A percentile compares a stretch with the other conserved stretches of the same genome.
These are phyloP conservation scores for Gobio occitaniae DNA, from an alignment of 2,797 vertebrate species.

Conservation along the genomic window DNA sequence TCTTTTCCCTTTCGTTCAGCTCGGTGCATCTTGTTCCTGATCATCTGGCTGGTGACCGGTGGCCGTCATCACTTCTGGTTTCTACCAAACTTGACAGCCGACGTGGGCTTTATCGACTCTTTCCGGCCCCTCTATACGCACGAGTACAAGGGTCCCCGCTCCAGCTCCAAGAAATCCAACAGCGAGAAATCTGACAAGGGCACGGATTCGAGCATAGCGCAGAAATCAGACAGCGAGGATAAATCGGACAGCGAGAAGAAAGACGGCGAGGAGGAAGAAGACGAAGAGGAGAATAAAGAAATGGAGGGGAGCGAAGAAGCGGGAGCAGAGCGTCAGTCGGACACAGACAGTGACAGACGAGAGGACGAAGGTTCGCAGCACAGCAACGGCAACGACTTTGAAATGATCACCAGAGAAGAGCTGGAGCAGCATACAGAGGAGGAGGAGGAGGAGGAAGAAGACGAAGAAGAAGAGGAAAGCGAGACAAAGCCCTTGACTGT, in stretches of 20 bases:
- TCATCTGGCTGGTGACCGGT: conserved; percentile 97
- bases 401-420: conserved; percentile 99
- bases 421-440: conserved; percentile 97
- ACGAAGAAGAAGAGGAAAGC: conserved; percentile 70
- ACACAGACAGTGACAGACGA: conserved; percentile 95
- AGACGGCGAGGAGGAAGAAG: conserved; percentile 80
- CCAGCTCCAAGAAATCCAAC: conserved; percentile 85
- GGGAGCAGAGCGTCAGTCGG: conserved; percentile 84
- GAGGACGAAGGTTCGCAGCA: conserved; percentile 98
- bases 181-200: conserved; percentile 73
- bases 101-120: conserved; percentile 98
- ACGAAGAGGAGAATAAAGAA: conserved; percentile 74
- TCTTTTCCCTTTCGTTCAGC: conserved; percentile 75
- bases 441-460: conserved; percentile 81
- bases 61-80: conserved; percentile 99
- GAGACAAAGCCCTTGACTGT: conserved; percentile 80
- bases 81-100: conserved; percentile 96
- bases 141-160: conserved; percentile 95
- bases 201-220: conserved; percentile 77
- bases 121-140: conserved; percentile 98
- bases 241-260: conserved; percentile 95
- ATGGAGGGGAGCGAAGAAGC: conserved; percentile 77
- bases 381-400: conserved; percentile 99
- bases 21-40: conserved; percentile 96
- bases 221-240: conserved; percentile 92